Conservation (phyloP, 2,888 invertebrate species). For the Petrolisthes manimaculis region DNA sequence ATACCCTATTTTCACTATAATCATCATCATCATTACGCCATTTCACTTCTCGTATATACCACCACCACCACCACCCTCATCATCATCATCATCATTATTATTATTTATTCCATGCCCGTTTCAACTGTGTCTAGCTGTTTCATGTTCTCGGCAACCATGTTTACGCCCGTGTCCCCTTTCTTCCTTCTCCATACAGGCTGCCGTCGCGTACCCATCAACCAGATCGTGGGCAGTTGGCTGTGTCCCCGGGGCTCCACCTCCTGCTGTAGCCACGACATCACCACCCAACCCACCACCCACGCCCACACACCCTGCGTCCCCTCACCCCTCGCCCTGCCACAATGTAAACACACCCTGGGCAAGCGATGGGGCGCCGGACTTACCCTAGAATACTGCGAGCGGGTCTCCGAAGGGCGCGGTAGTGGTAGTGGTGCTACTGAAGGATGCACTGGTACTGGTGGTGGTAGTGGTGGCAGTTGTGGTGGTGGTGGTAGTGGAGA, state of each 20-base stretch:
- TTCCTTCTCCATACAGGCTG: conserved; percentile 30
- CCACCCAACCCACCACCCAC: conserved; percentile 7
- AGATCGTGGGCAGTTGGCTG: conserved; percentile 56
- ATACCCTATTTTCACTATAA: too few relatives aligned
- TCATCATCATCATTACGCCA: background rate
- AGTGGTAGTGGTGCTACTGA: background rate
- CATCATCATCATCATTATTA: background rate
- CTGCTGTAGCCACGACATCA: conserved; percentile 26
- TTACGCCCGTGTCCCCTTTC: background rate
- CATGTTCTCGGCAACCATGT: background rate
- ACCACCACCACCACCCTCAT: conserved; percentile 1
- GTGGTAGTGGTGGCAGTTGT: background rate
- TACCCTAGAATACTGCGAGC: conserved; percentile 47
- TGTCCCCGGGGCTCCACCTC: conserved; percentile 48
- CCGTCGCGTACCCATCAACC: conserved; percentile 25
- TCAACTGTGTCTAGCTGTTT: background rate
- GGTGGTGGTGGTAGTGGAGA: background rate
- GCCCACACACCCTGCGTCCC: conserved; percentile 3
- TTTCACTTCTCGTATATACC: background rate
- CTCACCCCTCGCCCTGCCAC: conserved; percentile 11
- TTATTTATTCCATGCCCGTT: background rate
- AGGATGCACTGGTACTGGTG: background rate
- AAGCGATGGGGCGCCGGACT: conserved; percentile 26
- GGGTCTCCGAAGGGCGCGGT: background rate
- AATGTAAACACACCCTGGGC: conserved; percentile 20